A percentile compares a stretch with the other conserved stretches of the same genome.
phyloP scores from a whole-genome alignment of 2,797 vertebrate genomes.

The Moxostoma hubbsi region DNA sequence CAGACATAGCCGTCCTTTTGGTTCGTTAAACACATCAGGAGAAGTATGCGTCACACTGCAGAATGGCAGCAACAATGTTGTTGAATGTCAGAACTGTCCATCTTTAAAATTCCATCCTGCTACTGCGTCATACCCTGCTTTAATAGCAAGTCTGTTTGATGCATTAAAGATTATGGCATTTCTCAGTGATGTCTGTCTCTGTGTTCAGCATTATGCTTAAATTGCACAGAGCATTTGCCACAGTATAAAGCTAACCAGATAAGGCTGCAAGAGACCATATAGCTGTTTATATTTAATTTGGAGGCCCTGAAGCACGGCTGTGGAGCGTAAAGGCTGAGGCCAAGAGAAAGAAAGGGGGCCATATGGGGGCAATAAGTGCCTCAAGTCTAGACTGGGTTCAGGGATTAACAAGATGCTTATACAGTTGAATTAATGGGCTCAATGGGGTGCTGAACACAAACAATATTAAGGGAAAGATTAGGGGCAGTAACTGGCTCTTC shows the following conservation, averaged over 20 bases:
- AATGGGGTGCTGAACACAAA: conserved; percentile 20
- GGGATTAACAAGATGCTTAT: conserved; percentile 49
- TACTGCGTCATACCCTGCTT: conserved; percentile 10
- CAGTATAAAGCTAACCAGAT: conserved; percentile 1
- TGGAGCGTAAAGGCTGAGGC: background rate
- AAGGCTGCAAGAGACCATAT: conserved; percentile 37
- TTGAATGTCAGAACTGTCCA: background rate
- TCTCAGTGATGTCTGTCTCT: background rate
- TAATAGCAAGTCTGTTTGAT: background rate
- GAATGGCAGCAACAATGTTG: background rate
- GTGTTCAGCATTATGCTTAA: conserved; percentile 27
- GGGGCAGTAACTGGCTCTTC: conserved; percentile 7
- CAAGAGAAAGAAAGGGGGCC: background rate
- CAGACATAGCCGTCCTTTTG: conserved; percentile 16
- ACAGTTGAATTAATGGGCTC: conserved; percentile 30
- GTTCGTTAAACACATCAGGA: conserved; percentile 30
- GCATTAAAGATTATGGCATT: conserved; percentile 1
- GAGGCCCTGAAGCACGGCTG: conserved; percentile 32
- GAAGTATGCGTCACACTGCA: conserved; percentile 2
- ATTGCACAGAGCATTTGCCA: conserved; percentile 44
- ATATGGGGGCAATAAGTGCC: conserved; percentile 40
- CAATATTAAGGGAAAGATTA: conserved; percentile 20
- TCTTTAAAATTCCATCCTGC: conserved; percentile 29
- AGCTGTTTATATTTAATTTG: conserved; percentile 60
- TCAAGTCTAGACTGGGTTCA: conserved; percentile 47